These are phyloP conservation scores for Melopsittacus undulatus DNA, from an alignment of 2,797 vertebrate species.

Conservation along the genomic window DNA sequence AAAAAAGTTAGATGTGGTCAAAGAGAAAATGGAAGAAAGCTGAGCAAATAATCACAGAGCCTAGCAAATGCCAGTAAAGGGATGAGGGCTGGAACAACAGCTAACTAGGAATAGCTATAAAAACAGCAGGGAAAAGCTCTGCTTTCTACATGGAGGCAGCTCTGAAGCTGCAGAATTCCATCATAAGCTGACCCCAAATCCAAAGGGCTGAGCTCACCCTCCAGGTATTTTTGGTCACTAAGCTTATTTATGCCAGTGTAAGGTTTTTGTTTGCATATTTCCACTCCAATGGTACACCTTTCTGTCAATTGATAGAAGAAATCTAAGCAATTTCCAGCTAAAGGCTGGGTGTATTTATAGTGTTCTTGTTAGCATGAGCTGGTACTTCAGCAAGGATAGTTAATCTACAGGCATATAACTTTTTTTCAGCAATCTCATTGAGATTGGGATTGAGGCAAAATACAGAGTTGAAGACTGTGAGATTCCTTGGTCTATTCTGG, in stretches of 20 bases:
- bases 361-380: background rate
- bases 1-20: background rate
- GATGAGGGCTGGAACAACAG: background rate
- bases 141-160: background rate
- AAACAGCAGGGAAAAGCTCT: background rate
- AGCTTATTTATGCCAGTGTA: background rate
- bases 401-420: background rate
- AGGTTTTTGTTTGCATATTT: background rate
- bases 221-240: background rate
- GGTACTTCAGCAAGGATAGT: background rate
- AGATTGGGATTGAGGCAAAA: background rate
- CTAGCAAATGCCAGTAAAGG: background rate
- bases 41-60: conserved; percentile 6
- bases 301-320: background rate
- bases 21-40: conserved; percentile 10
- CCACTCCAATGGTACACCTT: background rate
- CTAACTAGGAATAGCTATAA: background rate
- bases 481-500: background rate
- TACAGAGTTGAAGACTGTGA: background rate
- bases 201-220: background rate
- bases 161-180: conserved; percentile 23
- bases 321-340: background rate
- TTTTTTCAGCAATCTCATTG: background rate
- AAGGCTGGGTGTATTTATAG: background rate
- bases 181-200: background rate